Conservation (phyloP, 1,140 invertebrate genomes). For the Drosophila pseudoananassae region DNA sequence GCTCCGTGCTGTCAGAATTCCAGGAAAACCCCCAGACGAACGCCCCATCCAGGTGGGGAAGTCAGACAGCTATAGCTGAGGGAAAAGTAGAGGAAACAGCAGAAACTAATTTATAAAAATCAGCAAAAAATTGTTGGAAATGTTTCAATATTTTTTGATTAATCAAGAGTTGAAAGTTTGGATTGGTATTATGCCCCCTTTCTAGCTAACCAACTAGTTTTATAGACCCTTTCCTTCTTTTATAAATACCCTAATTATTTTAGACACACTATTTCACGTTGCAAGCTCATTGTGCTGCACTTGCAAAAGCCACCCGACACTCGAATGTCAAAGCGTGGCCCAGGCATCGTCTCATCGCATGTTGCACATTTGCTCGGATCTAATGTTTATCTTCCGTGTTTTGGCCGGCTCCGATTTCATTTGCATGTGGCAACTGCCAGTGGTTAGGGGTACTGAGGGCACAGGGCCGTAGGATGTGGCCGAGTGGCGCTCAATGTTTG, state of each 20-base stretch:
- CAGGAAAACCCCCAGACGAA: constrained; percentile 56
- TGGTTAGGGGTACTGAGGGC: too few species aligned
- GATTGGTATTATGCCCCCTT: constrained; percentile 1
- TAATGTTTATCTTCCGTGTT: constrained; percentile 78
- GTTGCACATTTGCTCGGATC: constrained; percentile 50
- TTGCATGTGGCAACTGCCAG: constrained; percentile 20
- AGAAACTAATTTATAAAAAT: constrained; percentile 51
- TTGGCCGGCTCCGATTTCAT: constrained; percentile 59
- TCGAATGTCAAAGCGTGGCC: constrained; percentile 46
- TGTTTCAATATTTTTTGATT: constrained; percentile 34
- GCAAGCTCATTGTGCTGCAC: constrained; percentile 18
- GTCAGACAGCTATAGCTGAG: background rate
- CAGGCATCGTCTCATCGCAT: constrained; percentile 48
- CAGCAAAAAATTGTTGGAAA: constrained; percentile 51
- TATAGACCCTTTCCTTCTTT: too few species aligned
- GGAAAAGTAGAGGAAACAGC: constrained; percentile 1
- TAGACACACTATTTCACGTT: background rate
- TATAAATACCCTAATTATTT: background rate
- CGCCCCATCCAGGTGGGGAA: constrained; percentile 8
- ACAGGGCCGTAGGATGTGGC: constrained; percentile 44
- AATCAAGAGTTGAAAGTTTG: too few species aligned
- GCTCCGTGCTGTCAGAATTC: constrained; percentile 59
- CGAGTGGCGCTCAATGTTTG: constrained; percentile 72
- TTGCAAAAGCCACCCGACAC: constrained; percentile 4
- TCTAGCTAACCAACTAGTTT: too few species aligned